phyloP scores from a whole-genome alignment of 2,113 vertebrate genomes.

The Taxidea taxus region DNA sequence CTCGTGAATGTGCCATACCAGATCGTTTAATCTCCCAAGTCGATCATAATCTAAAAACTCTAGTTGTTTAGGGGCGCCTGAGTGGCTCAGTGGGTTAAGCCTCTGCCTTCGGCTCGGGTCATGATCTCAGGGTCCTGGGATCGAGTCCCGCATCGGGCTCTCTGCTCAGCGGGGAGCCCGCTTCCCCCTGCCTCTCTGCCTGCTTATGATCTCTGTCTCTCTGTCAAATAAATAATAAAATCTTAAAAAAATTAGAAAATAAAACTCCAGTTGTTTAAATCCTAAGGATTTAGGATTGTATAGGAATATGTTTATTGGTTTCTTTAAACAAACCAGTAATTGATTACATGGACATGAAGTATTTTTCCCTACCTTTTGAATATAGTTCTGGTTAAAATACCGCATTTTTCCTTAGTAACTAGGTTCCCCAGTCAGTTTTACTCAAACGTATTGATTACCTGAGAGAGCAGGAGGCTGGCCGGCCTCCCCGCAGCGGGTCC shows the following conservation, averaged over 20 bases:
- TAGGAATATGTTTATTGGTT: too few relatives aligned
- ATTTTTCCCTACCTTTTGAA: not conserved
- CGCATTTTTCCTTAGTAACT: not conserved
- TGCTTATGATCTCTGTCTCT: too few relatives aligned
- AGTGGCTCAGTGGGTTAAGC: too few relatives aligned
- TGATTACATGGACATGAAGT: not conserved
- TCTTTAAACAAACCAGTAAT: not conserved
- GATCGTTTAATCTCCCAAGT: not conserved
- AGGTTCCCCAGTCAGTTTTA: not conserved
- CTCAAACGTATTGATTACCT: not conserved
- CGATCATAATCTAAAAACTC: not conserved
- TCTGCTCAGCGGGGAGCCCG: too few relatives aligned
- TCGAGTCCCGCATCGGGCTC: too few relatives aligned
- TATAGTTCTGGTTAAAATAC: not conserved
- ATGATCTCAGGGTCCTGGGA: too few relatives aligned
- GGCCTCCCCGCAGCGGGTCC: accelerated
- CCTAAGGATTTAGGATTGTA: too few relatives aligned
- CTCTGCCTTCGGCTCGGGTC: too few relatives aligned
- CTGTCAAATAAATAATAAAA: too few relatives aligned
- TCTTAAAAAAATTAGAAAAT: too few relatives aligned
- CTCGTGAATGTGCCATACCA: not conserved
- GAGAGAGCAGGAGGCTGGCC: not conserved
- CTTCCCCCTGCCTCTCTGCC: too few relatives aligned
- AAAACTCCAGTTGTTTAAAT: not conserved
- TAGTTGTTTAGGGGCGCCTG: not conserved